phyloP scores from a whole-genome alignment of 1,140 invertebrate genomes.

The Choristoneura fumiferana region DNA sequence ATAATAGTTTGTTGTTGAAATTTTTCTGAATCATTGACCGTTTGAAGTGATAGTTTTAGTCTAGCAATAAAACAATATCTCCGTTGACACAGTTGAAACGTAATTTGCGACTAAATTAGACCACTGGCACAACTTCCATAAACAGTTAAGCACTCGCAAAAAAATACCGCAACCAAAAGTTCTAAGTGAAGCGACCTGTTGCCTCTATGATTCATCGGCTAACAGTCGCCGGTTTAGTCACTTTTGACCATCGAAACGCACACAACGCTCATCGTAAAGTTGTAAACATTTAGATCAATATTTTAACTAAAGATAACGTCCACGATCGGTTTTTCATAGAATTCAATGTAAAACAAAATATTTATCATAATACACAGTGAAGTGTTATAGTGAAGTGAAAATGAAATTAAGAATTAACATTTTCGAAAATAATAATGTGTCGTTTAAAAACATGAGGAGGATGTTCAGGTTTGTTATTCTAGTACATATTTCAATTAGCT shows the following conservation, averaged over 20 bases:
- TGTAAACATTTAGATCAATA: slow-evolving; percentile 50
- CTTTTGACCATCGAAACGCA: slow-evolving; percentile 31
- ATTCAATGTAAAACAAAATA: too few relatives aligned
- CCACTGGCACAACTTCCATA: slow-evolving; percentile 33
- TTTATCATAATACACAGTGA: too few relatives aligned
- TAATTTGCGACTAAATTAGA: slow-evolving; percentile 49
- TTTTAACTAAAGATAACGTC: too few relatives aligned
- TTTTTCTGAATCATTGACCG: slow-evolving; percentile 3
- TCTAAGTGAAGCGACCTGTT: slow-evolving; percentile 58
- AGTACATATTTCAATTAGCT: not conserved
- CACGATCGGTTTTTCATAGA: too few relatives aligned
- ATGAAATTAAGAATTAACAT: slow-evolving; percentile 39
- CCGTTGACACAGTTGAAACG: not conserved
- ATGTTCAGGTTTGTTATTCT: slow-evolving; percentile 38
- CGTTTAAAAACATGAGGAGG: slow-evolving; percentile 39
- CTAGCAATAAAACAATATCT: not conserved
- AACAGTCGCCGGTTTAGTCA: slow-evolving; percentile 38
- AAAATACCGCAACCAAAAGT: slow-evolving; percentile 67
- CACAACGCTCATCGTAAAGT: slow-evolving; percentile 37
- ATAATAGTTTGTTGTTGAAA: too few relatives aligned
- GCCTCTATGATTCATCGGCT: slow-evolving; percentile 59
- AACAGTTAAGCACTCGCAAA: slow-evolving; percentile 50
- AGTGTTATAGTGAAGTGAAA: slow-evolving; percentile 23
- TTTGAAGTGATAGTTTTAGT: slow-evolving; percentile 4
- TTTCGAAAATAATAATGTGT: slow-evolving; percentile 31